Percentiles rank a stretch among this genome's conserved stretches.
These are phyloP conservation scores for Papilio polyxenes DNA, from an alignment of 1,140 invertebrate genomes.

Conservation along the genomic window DNA sequence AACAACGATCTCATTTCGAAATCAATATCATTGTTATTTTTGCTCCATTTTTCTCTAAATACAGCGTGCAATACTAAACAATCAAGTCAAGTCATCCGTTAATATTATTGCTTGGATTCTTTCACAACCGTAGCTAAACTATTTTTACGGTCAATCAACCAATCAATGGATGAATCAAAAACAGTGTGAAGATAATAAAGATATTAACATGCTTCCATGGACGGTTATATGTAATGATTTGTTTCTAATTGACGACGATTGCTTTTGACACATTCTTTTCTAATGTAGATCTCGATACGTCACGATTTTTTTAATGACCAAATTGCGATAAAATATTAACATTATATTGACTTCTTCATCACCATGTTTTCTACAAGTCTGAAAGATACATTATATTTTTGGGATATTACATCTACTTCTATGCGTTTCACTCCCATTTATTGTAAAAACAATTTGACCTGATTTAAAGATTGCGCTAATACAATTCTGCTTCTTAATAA, in stretches of 20 bases:
- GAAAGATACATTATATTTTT: too few relatives aligned
- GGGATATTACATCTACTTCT: too few relatives aligned
- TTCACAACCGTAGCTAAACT: constrained; percentile 33
- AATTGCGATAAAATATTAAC: neutral
- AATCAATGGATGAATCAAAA: constrained; percentile 24
- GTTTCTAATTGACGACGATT: constrained; percentile 35
- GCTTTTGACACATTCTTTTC: constrained; percentile 6
- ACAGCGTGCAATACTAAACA: neutral
- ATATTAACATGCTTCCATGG: constrained; percentile 27
- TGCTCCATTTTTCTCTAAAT: neutral
- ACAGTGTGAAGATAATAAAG: constrained; percentile 31
- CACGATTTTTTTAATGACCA: neutral
- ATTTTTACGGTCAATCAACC: constrained; percentile 34
- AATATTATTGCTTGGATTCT: constrained; percentile 3
- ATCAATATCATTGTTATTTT: neutral
- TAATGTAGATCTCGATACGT: neutral
- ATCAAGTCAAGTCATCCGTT: neutral
- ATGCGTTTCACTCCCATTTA: too few relatives aligned
- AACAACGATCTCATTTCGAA: neutral
- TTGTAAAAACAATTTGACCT: too few relatives aligned
- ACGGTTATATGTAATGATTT: constrained; percentile 17
- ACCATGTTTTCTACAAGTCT: too few relatives aligned
- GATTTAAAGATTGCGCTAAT: too few relatives aligned
- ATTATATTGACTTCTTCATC: neutral
- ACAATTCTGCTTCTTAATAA: too few relatives aligned